Conservation (phyloP, 2,113 vertebrate genomes). For the Silurus glanis region DNA sequence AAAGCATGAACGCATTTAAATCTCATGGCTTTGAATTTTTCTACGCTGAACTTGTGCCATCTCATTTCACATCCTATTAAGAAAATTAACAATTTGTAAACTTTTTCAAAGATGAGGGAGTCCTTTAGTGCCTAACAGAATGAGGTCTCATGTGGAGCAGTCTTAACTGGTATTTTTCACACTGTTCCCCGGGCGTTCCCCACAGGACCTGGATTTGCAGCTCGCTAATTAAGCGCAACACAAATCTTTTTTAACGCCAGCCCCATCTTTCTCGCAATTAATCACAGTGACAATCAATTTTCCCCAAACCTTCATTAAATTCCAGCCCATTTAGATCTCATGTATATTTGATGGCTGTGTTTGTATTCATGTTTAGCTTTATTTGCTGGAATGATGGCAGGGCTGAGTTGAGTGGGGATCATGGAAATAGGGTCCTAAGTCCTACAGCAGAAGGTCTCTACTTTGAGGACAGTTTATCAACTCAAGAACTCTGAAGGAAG, state of each 20-base stretch:
- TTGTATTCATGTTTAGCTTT: background rate
- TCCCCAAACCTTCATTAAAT: constrained; percentile 34
- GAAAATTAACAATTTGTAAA: background rate
- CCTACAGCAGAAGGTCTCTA: background rate
- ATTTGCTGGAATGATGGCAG: background rate
- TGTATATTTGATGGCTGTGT: constrained; percentile 34
- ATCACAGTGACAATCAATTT: constrained; percentile 38
- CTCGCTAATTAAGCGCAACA: constrained; percentile 51
- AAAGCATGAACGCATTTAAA: background rate
- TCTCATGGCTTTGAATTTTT: background rate
- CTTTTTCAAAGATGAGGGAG: constrained; percentile 24
- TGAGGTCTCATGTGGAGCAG: constrained; percentile 28
- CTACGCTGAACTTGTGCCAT: background rate
- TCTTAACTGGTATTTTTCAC: constrained; percentile 21
- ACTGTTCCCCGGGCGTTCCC: constrained; percentile 25
- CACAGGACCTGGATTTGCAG: constrained; percentile 14
- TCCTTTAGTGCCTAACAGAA: constrained; percentile 25
- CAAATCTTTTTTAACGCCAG: constrained; percentile 45
- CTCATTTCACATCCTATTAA: constrained; percentile 19
- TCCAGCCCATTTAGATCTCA: constrained; percentile 46
- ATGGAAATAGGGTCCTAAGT: background rate
- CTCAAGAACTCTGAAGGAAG: background rate
- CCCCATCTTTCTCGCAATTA: constrained; percentile 35
- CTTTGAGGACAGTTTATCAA: background rate
- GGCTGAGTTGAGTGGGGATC: background rate